Base-by-base conservation (phyloP, 2,888 invertebrate species). In the Strigamia transsilvanica region DNA sequence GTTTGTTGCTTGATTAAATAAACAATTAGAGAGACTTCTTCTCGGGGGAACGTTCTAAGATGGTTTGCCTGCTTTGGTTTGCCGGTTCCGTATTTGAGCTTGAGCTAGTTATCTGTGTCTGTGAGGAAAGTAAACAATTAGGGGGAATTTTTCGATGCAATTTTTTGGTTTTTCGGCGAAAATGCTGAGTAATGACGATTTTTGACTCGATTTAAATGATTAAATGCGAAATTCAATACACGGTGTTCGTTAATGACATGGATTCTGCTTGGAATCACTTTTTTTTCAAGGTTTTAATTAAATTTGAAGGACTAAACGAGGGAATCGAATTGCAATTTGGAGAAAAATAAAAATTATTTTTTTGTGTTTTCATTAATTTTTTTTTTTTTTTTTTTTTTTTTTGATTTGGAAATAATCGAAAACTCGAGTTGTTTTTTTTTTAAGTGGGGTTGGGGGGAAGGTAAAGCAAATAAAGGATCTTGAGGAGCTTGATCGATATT, bases 11-110 rank as follows among this genome's bases (percentile, higher is more conserved):
- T 73, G 73, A 73, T 73, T 73, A 73, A 73, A 73, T 73, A 73
- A 73, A 73, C 73, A 73, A 73, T 73, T 73, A 73, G 73, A 32
- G 73, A 73, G 73, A 32, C 73, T 73, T 73, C 73, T 73, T 73
- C 73, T 73, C 73, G 27, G n/a, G 73, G 73, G 73, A 73, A 32
- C 32, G 32, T n/a, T 73, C 73, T 32, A 73, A 73, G 73, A 73
- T 32, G 32, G 27, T 12, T 32, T 32, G 32, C 27, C 21, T 23
- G 23, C 7, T 12, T 23, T 61, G 18, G n/a, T 2, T 32, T 73
- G 73, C 27, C 73, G 27, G 27, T 73, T 32, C 73, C 73, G 32
- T 73, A 73, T 73, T 73, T 73, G 73, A 10, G 13, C 51, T 51
- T 13, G 51, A 13, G 18, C 51, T 51, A 15, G 51, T 51, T 38